Conservation (phyloP, 2,113 vertebrate species). For the Calcarius ornatus region DNA sequence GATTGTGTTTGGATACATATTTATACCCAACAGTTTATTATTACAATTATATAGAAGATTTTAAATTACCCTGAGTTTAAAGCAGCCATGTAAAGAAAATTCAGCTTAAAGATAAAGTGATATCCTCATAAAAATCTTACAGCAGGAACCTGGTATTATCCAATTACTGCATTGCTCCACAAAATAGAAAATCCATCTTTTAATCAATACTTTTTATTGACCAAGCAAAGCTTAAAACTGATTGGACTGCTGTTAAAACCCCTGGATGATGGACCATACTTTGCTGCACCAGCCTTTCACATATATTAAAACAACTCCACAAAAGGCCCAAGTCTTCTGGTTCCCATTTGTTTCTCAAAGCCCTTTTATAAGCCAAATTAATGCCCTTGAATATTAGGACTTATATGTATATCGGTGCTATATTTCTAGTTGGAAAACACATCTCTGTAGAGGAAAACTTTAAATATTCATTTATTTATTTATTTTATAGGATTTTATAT, state of each 20-base stretch:
- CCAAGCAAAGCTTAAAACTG: not conserved
- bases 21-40: not conserved
- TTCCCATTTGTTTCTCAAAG: not conserved
- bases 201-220: not conserved
- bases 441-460: not conserved
- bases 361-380: not conserved
- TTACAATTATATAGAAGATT: not conserved
- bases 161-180: not conserved
- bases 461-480: not conserved
- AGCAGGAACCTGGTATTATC: not conserved
- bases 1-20: not conserved
- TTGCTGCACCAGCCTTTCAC: rapidly evolving
- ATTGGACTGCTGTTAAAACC: not conserved
- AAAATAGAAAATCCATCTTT: not conserved
- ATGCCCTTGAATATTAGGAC: not conserved
- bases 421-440: not conserved
- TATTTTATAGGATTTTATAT: not conserved
- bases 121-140: not conserved
- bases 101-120: not conserved
- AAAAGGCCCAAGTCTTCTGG: not conserved
- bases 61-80: not conserved
- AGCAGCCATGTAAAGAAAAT: not conserved
- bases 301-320: not conserved
- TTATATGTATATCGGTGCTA: not conserved
- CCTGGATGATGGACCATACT: not conserved